These are phyloP conservation scores for Meloidogyne hapla DNA, from an alignment of 1,140 invertebrate genomes.

Conservation along the genomic window DNA sequence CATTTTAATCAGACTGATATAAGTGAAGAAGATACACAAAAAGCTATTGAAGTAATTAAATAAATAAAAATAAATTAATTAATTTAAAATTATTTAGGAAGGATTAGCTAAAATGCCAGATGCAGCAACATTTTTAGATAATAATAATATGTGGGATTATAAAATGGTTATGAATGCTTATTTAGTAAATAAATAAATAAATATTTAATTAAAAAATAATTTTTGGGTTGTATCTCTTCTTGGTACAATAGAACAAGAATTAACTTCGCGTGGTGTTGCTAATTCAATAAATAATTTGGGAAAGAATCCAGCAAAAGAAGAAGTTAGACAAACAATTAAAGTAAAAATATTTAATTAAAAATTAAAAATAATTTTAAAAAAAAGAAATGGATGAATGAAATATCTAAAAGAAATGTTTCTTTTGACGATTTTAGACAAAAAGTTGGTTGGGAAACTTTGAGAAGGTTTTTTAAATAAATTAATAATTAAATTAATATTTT, in stretches of 20 bases:
- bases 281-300: conserved; percentile 30
- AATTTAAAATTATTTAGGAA: neutral
- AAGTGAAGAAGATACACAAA: conserved; percentile 11
- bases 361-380: conserved; percentile 15
- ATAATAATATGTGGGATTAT: conserved; percentile 37
- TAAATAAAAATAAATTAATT: conserved; percentile 1
- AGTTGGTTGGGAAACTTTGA: conserved; percentile 41
- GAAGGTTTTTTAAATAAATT: conserved; percentile 27
- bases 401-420: conserved; percentile 48
- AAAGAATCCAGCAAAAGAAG: conserved; percentile 27
- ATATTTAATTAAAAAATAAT: neutral
- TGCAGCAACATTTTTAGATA: neutral
- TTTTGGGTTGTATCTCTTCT: conserved; percentile 20
- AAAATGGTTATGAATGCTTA: conserved; percentile 41
- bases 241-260: conserved; percentile 46
- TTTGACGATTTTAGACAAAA: conserved; percentile 59
- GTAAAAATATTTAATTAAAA: conserved; percentile 19
- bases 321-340: conserved; percentile 22
- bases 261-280: conserved; percentile 27
- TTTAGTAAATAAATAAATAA: conserved; percentile 10
- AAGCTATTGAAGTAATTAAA: neutral
- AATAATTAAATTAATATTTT: neutral
- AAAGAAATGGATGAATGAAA: conserved; percentile 53
- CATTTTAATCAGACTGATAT: conserved; percentile 39
- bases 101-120: conserved; percentile 12